Evolutionary conservation across 2,113 vertebrate species (phyloP).

Genomic region (Sebastes schlegelii): DNA sequence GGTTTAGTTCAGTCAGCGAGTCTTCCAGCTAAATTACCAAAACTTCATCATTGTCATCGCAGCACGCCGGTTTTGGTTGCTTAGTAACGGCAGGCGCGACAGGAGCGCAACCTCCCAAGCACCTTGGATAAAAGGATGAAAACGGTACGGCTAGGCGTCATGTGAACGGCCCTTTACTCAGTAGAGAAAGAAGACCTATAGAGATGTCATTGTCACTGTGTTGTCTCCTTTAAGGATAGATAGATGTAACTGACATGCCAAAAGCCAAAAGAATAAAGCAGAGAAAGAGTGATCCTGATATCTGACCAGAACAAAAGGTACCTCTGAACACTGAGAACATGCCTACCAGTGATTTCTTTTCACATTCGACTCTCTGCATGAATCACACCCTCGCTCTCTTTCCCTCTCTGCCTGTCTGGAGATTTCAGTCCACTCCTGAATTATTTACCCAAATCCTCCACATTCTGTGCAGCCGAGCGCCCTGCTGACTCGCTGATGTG

Average conservation of each 20-base stretch:
- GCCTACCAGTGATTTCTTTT: constrained; percentile 31
- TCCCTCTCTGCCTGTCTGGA: constrained; percentile 9
- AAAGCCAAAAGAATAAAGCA: constrained; percentile 1
- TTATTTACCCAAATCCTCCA: constrained; percentile 62
- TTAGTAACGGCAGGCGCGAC: too few relatives aligned
- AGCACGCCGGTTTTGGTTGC: too few relatives aligned
- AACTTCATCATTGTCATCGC: too few relatives aligned
- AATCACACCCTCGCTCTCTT: constrained; percentile 9
- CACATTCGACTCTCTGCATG: constrained; percentile 24
- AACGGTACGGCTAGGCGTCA: too few relatives aligned
- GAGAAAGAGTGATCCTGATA: constrained; percentile 2
- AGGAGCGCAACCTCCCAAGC: too few relatives aligned
- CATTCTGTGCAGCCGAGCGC: constrained; percentile 33
- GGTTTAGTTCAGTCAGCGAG: too few relatives aligned
- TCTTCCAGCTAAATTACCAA: too few relatives aligned
- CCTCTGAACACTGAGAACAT: neutral
- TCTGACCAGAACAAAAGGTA: constrained; percentile 31
- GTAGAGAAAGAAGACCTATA: neutral
- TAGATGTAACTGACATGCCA: neutral
- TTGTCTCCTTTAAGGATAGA: neutral
- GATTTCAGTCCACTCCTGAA: constrained; percentile 49
- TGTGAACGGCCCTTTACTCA: too few relatives aligned
- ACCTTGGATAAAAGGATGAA: too few relatives aligned
- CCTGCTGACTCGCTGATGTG: constrained; percentile 58
- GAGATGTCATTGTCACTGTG: neutral